phyloP scores from a whole-genome alignment of 1,140 invertebrate genomes.

The Apis dorsata region DNA sequence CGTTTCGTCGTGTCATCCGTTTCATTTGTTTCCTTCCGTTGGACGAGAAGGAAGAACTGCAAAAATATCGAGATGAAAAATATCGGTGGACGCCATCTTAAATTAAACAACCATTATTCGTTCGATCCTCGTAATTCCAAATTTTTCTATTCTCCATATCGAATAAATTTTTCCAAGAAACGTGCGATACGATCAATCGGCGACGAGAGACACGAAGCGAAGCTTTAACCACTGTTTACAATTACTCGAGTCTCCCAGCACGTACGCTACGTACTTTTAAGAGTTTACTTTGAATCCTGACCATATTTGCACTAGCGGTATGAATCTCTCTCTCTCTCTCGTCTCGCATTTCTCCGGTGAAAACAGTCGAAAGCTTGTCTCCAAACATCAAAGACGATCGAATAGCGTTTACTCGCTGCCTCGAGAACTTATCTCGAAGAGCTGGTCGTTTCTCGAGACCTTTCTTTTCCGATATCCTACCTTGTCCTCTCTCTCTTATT shows the following conservation, averaged over 20 bases:
- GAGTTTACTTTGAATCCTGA: conserved; percentile 50
- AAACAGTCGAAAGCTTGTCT: conserved; percentile 40
- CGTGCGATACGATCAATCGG: no score
- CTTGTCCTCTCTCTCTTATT: no score
- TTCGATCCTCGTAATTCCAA: no score
- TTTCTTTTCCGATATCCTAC: background rate
- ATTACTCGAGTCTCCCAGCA: conserved; percentile 60
- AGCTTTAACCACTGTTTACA: conserved; percentile 50
- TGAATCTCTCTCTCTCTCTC: conserved; percentile 34
- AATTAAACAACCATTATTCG: no score
- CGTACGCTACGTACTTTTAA: conserved; percentile 50
- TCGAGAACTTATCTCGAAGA: background rate
- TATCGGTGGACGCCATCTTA: no score
- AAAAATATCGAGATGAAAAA: no score
- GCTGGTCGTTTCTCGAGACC: background rate
- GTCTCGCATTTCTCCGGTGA: conserved; percentile 15
- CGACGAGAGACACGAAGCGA: background rate
- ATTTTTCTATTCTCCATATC: no score
- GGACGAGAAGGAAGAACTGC: background rate
- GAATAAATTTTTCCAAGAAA: no score
- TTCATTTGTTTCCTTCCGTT: background rate
- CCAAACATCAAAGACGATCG: conserved; percentile 24
- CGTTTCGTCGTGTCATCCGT: background rate
- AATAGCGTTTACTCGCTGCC: background rate
- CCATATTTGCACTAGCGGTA: conserved; percentile 45